Evolutionary conservation across 2,113 vertebrate species (phyloP).

Genomic region (Poecile atricapillus): DNA sequence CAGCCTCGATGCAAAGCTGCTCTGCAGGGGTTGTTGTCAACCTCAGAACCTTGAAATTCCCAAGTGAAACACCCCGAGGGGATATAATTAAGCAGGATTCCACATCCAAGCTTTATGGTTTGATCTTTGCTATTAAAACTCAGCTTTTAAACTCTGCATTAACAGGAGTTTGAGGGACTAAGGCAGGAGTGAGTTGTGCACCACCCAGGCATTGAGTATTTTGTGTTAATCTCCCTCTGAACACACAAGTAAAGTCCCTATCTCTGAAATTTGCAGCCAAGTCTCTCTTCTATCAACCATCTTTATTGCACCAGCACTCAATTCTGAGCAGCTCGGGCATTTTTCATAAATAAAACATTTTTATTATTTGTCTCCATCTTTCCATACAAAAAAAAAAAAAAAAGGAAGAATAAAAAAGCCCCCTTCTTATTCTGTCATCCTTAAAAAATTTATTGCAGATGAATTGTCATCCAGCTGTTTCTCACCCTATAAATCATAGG

Average conservation of each 20-base stretch:
- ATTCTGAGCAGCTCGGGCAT: constrained; percentile 55
- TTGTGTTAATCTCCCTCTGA: background rate
- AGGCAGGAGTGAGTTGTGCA: background rate
- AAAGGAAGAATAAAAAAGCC: background rate
- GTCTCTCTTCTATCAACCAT: background rate
- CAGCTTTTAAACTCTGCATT: background rate
- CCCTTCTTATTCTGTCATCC: constrained; percentile 15
- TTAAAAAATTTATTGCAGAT: constrained; percentile 16
- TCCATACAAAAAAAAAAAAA: background rate
- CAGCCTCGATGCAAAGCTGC: background rate
- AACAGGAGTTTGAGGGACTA: background rate
- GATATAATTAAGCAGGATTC: background rate
- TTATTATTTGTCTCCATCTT: constrained; percentile 69
- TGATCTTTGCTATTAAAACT: background rate
- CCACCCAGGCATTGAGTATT: background rate
- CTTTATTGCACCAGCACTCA: constrained; percentile 8
- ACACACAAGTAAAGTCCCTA: background rate
- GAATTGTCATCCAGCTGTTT: background rate
- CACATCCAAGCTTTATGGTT: background rate
- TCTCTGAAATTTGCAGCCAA: background rate
- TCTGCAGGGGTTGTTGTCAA: background rate
- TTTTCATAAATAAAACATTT: constrained; percentile 69
- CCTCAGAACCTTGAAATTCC: background rate
- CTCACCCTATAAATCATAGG: background rate
- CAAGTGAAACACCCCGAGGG: background rate